Evolutionary conservation across 2,113 vertebrate species (phyloP).

Genomic region (Syngnathus scovelli): DNA sequence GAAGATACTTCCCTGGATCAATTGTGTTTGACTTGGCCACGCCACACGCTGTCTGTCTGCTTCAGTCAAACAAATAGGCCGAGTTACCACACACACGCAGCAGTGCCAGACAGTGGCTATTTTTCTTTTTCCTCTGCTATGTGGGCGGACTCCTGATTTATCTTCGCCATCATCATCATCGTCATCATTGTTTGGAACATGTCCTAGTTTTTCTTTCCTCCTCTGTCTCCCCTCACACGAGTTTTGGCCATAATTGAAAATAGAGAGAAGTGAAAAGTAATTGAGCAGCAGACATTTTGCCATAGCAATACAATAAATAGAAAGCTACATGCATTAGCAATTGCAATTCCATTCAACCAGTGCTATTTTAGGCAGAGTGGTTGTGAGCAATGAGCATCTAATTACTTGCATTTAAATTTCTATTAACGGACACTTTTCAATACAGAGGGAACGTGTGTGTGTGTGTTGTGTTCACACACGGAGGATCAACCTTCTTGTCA

Average conservation of each 20-base stretch:
- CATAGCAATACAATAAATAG: not conserved
- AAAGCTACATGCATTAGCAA: conserved; percentile 8
- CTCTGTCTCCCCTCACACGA: not conserved
- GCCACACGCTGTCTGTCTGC: conserved; percentile 50
- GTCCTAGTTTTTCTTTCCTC: conserved; percentile 26
- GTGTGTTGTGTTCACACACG: too few relatives aligned
- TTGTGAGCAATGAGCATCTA: not conserved
- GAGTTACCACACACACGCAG: conserved; percentile 49
- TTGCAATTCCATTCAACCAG: conserved; percentile 13
- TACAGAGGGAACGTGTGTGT: not conserved
- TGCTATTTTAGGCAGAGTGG: not conserved
- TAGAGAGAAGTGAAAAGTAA: not conserved
- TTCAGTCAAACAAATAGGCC: conserved; percentile 53
- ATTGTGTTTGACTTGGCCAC: conserved; percentile 52
- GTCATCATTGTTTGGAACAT: conserved; percentile 29
- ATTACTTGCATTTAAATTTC: not conserved
- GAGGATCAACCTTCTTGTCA: not conserved
- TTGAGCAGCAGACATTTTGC: not conserved
- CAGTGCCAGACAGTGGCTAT: conserved; percentile 38
- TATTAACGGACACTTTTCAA: not conserved
- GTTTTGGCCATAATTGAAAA: conserved; percentile 29
- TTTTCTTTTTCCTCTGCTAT: conserved; percentile 23
- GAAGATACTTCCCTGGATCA: conserved; percentile 53
- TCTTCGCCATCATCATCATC: conserved; percentile 33
- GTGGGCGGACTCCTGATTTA: conserved; percentile 31